Evolutionary conservation across 2,113 vertebrate species (phyloP).

Genomic region (Leucosticte australis): DNA sequence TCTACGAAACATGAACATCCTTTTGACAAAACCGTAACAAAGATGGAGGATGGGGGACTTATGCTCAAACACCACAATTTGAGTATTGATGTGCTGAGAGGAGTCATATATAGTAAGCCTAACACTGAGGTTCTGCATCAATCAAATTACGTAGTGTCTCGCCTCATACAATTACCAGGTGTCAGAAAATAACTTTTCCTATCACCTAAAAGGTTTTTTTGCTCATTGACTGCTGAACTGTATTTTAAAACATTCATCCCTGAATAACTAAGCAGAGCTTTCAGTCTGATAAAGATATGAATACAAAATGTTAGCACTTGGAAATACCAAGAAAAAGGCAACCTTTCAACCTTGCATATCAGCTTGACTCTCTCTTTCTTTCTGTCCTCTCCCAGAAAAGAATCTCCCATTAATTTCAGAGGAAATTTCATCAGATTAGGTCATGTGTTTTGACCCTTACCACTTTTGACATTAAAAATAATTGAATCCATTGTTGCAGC

Average conservation of each 20-base stretch:
- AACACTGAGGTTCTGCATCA: not conserved
- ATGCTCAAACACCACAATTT: not conserved
- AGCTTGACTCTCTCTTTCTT: not conserved
- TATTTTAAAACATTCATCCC: not conserved
- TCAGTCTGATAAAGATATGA: not conserved
- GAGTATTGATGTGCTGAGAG: not conserved
- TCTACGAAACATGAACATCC: not conserved
- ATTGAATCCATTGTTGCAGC: slow-evolving; percentile 17
- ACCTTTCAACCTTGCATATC: not conserved
- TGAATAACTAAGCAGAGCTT: not conserved
- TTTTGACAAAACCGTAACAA: not conserved
- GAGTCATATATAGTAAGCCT: not conserved
- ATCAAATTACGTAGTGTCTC: not conserved
- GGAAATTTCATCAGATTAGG: slow-evolving; percentile 2
- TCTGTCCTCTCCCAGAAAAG: not conserved
- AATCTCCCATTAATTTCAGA: not conserved
- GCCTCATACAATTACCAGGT: not conserved
- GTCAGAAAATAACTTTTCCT: not conserved
- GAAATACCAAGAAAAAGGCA: not conserved
- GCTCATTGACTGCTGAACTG: not conserved
- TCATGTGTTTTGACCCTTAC: not conserved
- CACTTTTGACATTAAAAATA: slow-evolving; percentile 8
- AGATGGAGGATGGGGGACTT: not conserved
- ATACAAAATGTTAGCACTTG: not conserved
- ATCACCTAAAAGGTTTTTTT: not conserved